phyloP scores from a whole-genome alignment of 2,797 vertebrate genomes.

The Coreius guichenoti region DNA sequence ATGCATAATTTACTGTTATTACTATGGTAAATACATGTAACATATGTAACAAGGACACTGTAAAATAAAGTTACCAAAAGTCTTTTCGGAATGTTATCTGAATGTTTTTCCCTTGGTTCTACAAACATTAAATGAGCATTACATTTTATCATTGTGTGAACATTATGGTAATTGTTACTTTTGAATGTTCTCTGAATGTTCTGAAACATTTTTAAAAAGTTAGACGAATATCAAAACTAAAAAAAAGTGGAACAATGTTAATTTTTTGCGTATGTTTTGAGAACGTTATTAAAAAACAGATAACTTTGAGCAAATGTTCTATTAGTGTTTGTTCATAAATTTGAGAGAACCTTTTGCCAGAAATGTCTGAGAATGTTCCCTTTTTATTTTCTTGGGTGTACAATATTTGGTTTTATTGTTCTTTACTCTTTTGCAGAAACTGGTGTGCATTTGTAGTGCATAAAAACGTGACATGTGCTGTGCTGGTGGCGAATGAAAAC shows the following conservation, averaged over 20 bases:
- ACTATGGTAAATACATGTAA: no score
- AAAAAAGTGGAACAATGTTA: background rate
- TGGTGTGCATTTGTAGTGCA: conserved; percentile 96
- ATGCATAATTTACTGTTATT: no score
- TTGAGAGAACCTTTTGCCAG: background rate
- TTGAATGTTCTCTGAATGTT: background rate
- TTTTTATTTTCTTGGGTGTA: background rate
- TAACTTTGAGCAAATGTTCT: background rate
- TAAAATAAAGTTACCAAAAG: background rate
- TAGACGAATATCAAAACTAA: background rate
- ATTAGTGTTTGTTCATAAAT: background rate
- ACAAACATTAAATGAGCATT: background rate
- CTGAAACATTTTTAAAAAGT: background rate
- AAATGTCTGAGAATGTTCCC: background rate
- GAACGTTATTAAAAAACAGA: background rate
- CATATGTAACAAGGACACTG: no score
- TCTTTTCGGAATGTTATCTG: background rate
- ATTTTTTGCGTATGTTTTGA: background rate
- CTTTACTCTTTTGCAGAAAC: conserved; percentile 80
- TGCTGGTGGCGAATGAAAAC: conserved; percentile 86
- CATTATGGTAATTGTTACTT: background rate
- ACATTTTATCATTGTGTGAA: background rate
- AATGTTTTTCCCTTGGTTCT: no score
- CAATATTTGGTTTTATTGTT: conserved; percentile 23
- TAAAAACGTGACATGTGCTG: conserved; percentile 92